Percentiles rank a stretch among this genome's conserved stretches.
phyloP scores from a whole-genome alignment of 1,140 invertebrate species.

The Drosophila eugracilis region DNA sequence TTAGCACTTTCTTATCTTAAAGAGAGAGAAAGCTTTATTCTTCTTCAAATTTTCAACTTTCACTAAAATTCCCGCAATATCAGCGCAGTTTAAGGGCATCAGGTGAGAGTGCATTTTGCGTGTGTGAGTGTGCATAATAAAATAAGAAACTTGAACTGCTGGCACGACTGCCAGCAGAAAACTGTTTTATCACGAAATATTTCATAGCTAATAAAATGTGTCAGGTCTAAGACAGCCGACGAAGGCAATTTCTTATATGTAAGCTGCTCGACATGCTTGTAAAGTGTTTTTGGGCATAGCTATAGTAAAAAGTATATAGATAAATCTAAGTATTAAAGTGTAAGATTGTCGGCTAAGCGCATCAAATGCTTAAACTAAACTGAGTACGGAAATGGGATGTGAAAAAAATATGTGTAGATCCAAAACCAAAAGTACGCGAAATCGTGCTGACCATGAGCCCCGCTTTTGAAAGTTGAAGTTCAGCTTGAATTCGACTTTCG shows the following conservation, averaged over 20 bases:
- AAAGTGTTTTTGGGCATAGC: slow-evolving; percentile 60
- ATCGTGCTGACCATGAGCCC: slow-evolving; percentile 70
- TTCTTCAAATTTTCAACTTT: neutral
- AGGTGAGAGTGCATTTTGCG: too few relatives aligned
- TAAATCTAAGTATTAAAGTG: slow-evolving; percentile 11
- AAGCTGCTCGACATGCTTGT: slow-evolving; percentile 52
- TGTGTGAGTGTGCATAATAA: slow-evolving; percentile 26
- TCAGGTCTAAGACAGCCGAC: slow-evolving; percentile 35
- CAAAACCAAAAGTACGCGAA: slow-evolving; percentile 65
- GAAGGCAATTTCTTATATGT: slow-evolving; percentile 6
- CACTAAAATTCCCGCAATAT: slow-evolving; percentile 1
- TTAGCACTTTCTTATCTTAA: too few relatives aligned
- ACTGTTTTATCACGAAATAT: slow-evolving; percentile 57
- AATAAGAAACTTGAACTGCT: slow-evolving; percentile 23
- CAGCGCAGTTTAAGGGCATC: neutral
- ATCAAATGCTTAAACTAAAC: slow-evolving; percentile 44
- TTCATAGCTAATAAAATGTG: slow-evolving; percentile 49
- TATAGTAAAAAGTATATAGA: slow-evolving; percentile 9
- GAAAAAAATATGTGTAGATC: slow-evolving; percentile 3
- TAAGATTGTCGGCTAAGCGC: slow-evolving; percentile 29
- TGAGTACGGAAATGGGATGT: slow-evolving; percentile 4
- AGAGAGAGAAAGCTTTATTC: too few relatives aligned
- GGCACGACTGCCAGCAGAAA: slow-evolving; percentile 31
- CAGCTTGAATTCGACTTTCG: slow-evolving; percentile 66
- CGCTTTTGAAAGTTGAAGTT: slow-evolving; percentile 68